phyloP scores from a whole-genome alignment of 2,113 vertebrate species.

The Xiphias gladius region DNA sequence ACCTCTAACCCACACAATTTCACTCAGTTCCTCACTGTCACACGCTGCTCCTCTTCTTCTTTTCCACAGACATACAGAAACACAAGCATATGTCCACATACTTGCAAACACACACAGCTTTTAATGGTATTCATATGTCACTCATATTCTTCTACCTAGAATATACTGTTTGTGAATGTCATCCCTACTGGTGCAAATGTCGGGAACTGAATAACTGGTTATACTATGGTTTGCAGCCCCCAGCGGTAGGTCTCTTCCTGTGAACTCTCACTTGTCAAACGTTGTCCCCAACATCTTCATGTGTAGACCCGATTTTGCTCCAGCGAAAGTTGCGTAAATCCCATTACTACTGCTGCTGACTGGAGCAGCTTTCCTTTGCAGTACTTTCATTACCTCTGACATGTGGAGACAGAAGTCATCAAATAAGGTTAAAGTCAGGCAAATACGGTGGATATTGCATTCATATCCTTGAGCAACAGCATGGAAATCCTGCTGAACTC shows the following conservation, averaged over 20 bases:
- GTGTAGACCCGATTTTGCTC: conserved; percentile 37
- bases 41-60: conserved; percentile 2
- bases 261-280: conserved; percentile 53
- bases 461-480: conserved; percentile 71
- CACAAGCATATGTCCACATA: background rate
- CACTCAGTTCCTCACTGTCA: conserved; percentile 1
- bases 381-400: conserved; percentile 82
- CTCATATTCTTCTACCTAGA: background rate
- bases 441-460: conserved; percentile 74
- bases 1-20: conserved; percentile 9
- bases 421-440: conserved; percentile 79
- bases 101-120: background rate
- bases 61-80: conserved; percentile 1
- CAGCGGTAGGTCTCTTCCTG: conserved; percentile 16
- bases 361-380: conserved; percentile 72
- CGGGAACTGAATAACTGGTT: conserved; percentile 4
- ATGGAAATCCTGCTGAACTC: conserved; percentile 77
- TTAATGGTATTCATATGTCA: background rate
- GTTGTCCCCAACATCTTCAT: conserved; percentile 42
- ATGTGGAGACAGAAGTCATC: conserved; percentile 80
- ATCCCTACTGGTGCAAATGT: conserved; percentile 29
- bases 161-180: conserved; percentile 1
- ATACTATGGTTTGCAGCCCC: background rate
- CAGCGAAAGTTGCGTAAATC: conserved; percentile 63
- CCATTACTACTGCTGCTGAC: conserved; percentile 72